phyloP scores from a whole-genome alignment of 2,113 vertebrate genomes.

The Trochalopteron elliotii region DNA sequence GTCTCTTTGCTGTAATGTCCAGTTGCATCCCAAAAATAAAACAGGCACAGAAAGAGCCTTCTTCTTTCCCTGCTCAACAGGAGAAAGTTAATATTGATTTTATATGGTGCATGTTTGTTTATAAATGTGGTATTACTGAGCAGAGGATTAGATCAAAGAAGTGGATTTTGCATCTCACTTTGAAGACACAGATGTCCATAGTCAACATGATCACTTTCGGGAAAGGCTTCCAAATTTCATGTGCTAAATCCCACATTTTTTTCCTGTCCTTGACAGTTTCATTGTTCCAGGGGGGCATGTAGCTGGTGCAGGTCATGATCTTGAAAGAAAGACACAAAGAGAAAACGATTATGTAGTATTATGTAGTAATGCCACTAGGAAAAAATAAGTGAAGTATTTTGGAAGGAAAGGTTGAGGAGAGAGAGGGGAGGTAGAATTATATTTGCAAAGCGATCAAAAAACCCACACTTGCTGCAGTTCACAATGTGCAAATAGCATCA shows the following conservation, averaged over 20 bases:
- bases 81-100: constrained; percentile 6
- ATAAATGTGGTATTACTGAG: constrained; percentile 24
- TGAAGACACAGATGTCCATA: neutral
- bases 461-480: rapidly evolving
- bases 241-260: neutral
- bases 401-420: neutral
- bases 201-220: neutral
- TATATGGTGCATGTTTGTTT: constrained; percentile 6
- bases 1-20: neutral
- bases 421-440: neutral
- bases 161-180: constrained; percentile 14
- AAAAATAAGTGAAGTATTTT: neutral
- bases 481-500: neutral
- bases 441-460: neutral
- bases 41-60: neutral
- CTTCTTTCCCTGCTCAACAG: neutral
- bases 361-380: neutral
- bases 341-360: neutral
- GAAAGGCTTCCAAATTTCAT: neutral
- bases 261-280: neutral
- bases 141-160: constrained; percentile 13
- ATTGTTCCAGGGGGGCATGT: neutral
- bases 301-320: neutral
- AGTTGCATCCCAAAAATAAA: constrained; percentile 2
- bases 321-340: neutral